Conservation (phyloP, 2,888 invertebrate species). For the Girardia tigrina region DNA sequence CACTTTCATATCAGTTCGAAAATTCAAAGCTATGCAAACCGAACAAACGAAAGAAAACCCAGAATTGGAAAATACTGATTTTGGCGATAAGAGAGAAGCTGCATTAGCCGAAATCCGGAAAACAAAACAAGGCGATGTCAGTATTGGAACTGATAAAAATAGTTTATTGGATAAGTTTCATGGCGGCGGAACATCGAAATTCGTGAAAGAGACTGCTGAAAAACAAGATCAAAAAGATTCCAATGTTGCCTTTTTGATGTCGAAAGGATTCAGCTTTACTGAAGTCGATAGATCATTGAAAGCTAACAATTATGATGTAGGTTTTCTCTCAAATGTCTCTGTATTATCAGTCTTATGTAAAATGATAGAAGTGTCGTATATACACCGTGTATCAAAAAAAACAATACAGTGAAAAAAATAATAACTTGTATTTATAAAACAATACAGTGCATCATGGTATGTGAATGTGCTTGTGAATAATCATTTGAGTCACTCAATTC, state of each 20-base stretch:
- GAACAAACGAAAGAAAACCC: neutral
- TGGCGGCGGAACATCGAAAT: neutral
- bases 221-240: constrained; percentile 18
- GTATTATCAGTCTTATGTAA: too few species aligned
- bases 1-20: too few species aligned
- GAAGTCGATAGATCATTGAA: neutral
- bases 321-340: too few species aligned
- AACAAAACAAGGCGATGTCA: neutral
- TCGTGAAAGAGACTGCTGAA: neutral
- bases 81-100: neutral
- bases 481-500: too few species aligned
- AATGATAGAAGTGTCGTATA: too few species aligned
- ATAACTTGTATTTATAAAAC: too few species aligned
- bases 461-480: too few species aligned
- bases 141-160: neutral
- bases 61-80: neutral
- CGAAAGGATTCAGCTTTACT: neutral
- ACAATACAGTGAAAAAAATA: too few species aligned
- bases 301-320: neutral
- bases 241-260: constrained; percentile 6
- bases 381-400: too few species aligned
- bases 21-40: neutral
- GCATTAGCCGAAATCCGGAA: neutral
- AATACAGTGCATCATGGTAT: too few species aligned
- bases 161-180: neutral